Evolutionary conservation across 35 echinoderm and acorn worm species (phyloP).

Genomic region (Ptychodera flava): DNA sequence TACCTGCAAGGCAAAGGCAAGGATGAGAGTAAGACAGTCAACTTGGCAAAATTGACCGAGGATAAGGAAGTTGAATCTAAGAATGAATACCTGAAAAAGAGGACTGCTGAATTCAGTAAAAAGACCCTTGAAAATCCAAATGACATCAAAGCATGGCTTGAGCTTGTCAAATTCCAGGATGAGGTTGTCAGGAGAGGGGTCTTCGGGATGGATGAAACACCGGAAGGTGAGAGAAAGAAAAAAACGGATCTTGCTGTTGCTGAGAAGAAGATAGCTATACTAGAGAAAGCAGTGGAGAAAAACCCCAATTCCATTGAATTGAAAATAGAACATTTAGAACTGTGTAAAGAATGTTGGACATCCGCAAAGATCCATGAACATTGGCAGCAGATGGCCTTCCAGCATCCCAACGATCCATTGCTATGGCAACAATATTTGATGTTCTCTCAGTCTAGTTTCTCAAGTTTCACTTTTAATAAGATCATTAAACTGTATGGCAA

Average conservation of each 20-base stretch:
- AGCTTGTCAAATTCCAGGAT: constrained; percentile 88
- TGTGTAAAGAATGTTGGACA: constrained; percentile 65
- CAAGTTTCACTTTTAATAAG: constrained; percentile 55
- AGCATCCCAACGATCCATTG: constrained; percentile 41
- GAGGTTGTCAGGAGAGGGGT: constrained; percentile 16
- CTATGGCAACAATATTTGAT: constrained; percentile 75
- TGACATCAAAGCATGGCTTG: constrained; percentile 65
- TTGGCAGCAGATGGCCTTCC: constrained; percentile 63
- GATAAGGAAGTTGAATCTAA: background rate
- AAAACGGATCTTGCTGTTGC: constrained; percentile 28
- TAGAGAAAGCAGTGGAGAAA: constrained; percentile 66
- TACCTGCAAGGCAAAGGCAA: constrained; percentile 25
- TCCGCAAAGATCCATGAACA: constrained; percentile 32
- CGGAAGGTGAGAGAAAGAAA: constrained; percentile 16
- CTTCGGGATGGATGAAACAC: background rate
- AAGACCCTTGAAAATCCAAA: constrained; percentile 61
- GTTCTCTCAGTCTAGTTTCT: constrained; percentile 66
- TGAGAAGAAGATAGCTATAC: constrained; percentile 80
- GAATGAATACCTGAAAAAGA: background rate
- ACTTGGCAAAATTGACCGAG: background rate
- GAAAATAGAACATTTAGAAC: constrained; percentile 71
- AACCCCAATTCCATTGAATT: constrained; percentile 61
- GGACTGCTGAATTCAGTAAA: constrained; percentile 42
- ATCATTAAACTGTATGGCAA: constrained; percentile 48
- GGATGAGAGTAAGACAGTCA: background rate